These are phyloP conservation scores for Cairina moschata DNA, from an alignment of 2,113 vertebrate species.

Conservation along the genomic window DNA sequence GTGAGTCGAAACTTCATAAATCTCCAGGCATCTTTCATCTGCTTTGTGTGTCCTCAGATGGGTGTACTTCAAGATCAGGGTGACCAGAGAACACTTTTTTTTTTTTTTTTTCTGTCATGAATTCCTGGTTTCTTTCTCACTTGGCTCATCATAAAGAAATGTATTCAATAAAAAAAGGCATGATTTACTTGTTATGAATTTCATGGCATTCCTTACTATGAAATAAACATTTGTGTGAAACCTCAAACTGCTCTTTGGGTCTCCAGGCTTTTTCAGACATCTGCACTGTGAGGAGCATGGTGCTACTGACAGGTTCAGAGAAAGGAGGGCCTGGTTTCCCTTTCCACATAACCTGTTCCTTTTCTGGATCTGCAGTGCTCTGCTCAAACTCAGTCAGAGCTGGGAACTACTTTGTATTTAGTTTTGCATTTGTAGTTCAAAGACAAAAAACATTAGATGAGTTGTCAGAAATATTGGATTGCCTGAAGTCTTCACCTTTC, in stretches of 20 bases:
- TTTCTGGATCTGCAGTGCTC: background rate
- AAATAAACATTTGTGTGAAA: background rate
- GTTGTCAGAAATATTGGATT: background rate
- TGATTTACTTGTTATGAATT: background rate
- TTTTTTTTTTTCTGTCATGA: rapidly evolving
- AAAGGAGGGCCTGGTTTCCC: background rate
- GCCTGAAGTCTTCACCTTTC: background rate
- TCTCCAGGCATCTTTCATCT: background rate
- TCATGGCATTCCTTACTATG: background rate
- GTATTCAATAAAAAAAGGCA: background rate
- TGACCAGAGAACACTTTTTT: background rate
- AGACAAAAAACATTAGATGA: background rate
- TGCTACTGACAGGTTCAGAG: background rate
- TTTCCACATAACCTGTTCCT: background rate
- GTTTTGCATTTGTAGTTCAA: background rate
- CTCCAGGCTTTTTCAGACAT: background rate
- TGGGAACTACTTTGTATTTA: background rate
- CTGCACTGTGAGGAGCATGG: background rate
- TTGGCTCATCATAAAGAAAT: background rate
- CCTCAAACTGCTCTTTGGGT: background rate
- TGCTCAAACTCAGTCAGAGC: background rate
- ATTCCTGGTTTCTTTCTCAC: background rate
- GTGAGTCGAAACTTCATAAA: background rate
- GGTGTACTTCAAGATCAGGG: background rate
- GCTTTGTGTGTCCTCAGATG: background rate